These are phyloP conservation scores for Tortricodes alternella DNA, from an alignment of 2,888 invertebrate species.

Conservation along the genomic window DNA sequence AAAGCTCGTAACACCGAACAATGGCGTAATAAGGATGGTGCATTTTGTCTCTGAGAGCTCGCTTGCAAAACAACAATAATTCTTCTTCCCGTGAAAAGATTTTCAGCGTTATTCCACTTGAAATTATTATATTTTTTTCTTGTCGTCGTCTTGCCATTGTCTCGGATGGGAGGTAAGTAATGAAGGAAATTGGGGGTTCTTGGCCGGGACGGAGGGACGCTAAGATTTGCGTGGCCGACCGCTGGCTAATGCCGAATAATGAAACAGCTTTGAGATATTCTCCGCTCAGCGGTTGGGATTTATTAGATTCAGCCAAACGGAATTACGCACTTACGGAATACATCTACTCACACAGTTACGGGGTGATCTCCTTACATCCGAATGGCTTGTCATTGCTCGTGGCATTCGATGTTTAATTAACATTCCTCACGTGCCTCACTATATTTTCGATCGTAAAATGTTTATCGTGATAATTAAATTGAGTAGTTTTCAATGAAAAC, in stretches of 20 bases:
- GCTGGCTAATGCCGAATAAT: conserved; percentile 78
- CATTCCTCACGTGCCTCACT: background rate
- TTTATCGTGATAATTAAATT: conserved; percentile 4
- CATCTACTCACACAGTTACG: conserved; percentile 33
- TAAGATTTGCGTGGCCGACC: conserved; percentile 79
- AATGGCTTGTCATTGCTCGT: conserved; percentile 28
- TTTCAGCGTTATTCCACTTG: conserved; percentile 83
- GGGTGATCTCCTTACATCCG: conserved; percentile 30
- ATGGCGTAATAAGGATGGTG: conserved; percentile 81
- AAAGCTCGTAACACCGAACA: conserved; percentile 81
- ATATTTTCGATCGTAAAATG: background rate
- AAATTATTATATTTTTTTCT: conserved; percentile 81
- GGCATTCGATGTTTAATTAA: conserved; percentile 12
- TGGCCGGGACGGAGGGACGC: conserved; percentile 65
- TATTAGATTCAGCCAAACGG: conserved; percentile 73
- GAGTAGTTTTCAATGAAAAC: background rate
- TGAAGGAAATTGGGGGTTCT: conserved; percentile 81
- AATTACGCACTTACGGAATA: conserved; percentile 61
- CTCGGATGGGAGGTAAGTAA: conserved; percentile 81
- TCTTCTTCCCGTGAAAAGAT: conserved; percentile 80
- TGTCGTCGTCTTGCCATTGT: conserved; percentile 81
- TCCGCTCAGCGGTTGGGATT: conserved; percentile 67
- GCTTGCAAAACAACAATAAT: conserved; percentile 83
- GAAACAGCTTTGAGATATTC: conserved; percentile 77
- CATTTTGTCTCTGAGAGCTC: conserved; percentile 81